Evolutionary conservation across 1,140 invertebrate species (phyloP).

Genomic region (Magallana angulata): DNA sequence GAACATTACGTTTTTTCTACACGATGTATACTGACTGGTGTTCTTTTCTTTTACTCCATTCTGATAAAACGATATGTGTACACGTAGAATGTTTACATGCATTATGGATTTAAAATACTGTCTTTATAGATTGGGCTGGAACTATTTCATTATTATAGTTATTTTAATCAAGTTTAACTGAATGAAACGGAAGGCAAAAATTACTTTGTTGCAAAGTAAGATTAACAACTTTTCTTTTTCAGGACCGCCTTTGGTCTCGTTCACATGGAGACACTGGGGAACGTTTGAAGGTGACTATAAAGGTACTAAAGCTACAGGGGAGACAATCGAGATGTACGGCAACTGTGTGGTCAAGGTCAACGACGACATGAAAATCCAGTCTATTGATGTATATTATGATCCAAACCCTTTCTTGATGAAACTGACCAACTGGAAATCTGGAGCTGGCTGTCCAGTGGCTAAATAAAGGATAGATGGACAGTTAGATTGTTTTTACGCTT

Average conservation of each 20-base stretch:
- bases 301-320: conserved; percentile 56
- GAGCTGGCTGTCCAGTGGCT: neutral
- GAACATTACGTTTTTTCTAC: neutral
- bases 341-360: conserved; percentile 60
- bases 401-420: conserved; percentile 58
- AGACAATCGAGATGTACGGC: conserved; percentile 65
- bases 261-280: conserved; percentile 69
- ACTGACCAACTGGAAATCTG: conserved; percentile 44
- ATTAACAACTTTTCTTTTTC: conserved; percentile 4
- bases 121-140: neutral
- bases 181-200: conserved; percentile 12
- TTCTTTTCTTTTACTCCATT: conserved; percentile 2
- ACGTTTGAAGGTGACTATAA: conserved; percentile 59
- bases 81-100: neutral
- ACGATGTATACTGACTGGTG: neutral
- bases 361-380: conserved; percentile 63
- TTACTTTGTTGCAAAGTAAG: conserved; percentile 13
- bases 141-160: conserved; percentile 2
- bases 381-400: conserved; percentile 64
- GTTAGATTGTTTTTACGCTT: conserved; percentile 6
- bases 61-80: conserved; percentile 1
- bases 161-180: neutral
- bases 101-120: neutral
- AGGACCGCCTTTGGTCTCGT: conserved; percentile 65
- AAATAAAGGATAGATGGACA: conserved; percentile 13